Base-by-base conservation (phyloP, 1,140 invertebrate species). In the Platorchestia sp. region DNA sequence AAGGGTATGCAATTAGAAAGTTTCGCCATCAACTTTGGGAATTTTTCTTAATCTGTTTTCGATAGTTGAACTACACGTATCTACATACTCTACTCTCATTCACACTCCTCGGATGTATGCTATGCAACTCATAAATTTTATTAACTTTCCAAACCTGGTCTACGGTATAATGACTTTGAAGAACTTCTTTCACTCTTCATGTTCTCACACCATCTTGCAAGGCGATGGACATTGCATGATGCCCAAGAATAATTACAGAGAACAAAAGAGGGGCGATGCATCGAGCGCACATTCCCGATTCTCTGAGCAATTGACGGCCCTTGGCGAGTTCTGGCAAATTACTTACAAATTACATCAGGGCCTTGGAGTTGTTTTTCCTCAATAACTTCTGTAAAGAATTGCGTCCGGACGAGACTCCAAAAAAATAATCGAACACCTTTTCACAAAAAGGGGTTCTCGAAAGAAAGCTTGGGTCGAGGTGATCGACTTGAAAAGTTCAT, bases 311-410 rank as follows among this genome's bases (percentile, higher is more conserved):
- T 89, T 89, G 5, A 10, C 5, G n/a, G 87, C 87, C 87, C 87
- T 89, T 36, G 5, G 87, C 42, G 87, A 42, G 87, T 89, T 89
- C 87, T 14, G 36, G 43, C 87, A 89, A 89, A 89, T 89, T 89
- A 89, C 87, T 42, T 1, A 44, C 87, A 44, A 89, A 89, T 89
- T 89, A 44, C 87, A 89, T 89, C 87, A 89, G 87, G 43, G 43
- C n/a, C 87, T 42, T 44, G 87, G 41, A 89, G 43, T 41, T 89
- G 87, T 89, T 89, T 89, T 89, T 89, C 87, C n/a, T 14, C 87
- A 89, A 89, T 89, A 36, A 42, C 87, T 89, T 89, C 87, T 41
- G 87, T 41, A 89, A 89, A 89, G 10, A 89, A 41, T 89, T 89
- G 14, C 43, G 87, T 89, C 43, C 43, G 41, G 36, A 89, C 43